Evolutionary conservation across 2,888 invertebrate species (phyloP).

Genomic region (Tipula lateralis): DNA sequence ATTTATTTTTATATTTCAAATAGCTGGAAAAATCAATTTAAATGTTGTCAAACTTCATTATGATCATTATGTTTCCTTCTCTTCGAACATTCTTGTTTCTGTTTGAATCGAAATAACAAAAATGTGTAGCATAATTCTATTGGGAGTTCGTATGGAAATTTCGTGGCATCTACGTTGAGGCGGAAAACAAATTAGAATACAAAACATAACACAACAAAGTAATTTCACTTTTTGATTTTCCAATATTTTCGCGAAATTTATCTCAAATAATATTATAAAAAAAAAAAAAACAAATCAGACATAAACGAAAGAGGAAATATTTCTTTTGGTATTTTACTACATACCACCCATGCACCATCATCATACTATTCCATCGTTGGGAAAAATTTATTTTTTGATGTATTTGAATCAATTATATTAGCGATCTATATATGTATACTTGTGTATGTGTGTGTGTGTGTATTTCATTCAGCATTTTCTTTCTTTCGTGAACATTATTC

Average conservation of each 20-base stretch:
- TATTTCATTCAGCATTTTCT: background rate
- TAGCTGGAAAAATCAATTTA: constrained; percentile 1
- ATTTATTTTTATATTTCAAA: background rate
- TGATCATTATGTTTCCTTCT: background rate
- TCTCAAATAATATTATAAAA: background rate
- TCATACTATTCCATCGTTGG: background rate
- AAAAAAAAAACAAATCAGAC: background rate
- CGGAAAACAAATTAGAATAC: background rate
- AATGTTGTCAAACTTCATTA: constrained; percentile 11
- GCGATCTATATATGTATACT: background rate
- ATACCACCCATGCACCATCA: background rate
- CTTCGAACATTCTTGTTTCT: background rate
- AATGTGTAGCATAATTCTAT: background rate
- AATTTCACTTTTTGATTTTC: background rate
- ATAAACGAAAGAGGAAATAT: too few species aligned
- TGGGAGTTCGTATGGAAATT: background rate
- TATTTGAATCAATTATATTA: background rate
- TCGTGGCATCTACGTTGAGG: background rate
- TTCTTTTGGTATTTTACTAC: background rate
- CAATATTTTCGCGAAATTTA: background rate
- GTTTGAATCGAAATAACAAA: background rate
- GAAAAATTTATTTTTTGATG: background rate
- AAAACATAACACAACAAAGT: background rate
- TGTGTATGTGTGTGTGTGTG: too few species aligned
- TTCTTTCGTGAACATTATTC: background rate